phyloP scores from a whole-genome alignment of 1,140 invertebrate genomes.

The Bradynema listronoti region DNA sequence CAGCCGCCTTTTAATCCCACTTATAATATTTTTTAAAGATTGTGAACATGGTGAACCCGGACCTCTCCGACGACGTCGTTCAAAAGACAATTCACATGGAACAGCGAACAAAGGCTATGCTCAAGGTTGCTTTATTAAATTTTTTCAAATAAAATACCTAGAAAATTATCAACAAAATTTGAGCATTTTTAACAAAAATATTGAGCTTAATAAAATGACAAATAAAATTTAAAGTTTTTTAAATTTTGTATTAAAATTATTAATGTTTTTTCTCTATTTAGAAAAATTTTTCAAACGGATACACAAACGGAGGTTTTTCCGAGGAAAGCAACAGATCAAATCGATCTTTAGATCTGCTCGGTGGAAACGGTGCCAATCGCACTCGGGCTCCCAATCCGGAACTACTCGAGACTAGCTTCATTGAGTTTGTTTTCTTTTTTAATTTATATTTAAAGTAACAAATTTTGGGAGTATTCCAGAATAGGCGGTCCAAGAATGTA shows the following conservation, averaged over 20 bases:
- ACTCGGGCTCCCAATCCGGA: not conserved
- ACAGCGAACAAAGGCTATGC: conserved; percentile 83
- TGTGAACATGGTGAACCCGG: conserved; percentile 52
- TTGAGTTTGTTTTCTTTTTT: conserved; percentile 33
- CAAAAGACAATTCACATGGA: conserved; percentile 97
- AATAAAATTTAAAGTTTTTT: not conserved
- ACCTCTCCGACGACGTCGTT: conserved; percentile 84
- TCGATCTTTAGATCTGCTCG: no score
- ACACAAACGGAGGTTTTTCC: conserved; percentile 40
- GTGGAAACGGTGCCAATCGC: not conserved
- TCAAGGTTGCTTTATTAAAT: no score
- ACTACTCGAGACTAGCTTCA: conserved; percentile 37
- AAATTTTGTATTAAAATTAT: not conserved
- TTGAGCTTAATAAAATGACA: no score
- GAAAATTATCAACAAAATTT: conserved; percentile 68
- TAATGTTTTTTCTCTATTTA: conserved; percentile 18
- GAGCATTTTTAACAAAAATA: no score
- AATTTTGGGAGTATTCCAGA: no score
- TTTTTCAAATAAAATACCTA: conserved; percentile 65
- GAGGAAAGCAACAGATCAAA: conserved; percentile 27
- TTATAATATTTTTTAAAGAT: conserved; percentile 39
- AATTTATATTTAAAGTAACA: no score
- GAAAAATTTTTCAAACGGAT: conserved; percentile 38
- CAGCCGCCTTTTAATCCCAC: no score
- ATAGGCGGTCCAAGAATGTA: no score